Evolutionary conservation across 2,113 vertebrate genomes (phyloP), one percentile per base, ranked within the genome.

Genomic region (Cnemophilus loriae): DNA sequence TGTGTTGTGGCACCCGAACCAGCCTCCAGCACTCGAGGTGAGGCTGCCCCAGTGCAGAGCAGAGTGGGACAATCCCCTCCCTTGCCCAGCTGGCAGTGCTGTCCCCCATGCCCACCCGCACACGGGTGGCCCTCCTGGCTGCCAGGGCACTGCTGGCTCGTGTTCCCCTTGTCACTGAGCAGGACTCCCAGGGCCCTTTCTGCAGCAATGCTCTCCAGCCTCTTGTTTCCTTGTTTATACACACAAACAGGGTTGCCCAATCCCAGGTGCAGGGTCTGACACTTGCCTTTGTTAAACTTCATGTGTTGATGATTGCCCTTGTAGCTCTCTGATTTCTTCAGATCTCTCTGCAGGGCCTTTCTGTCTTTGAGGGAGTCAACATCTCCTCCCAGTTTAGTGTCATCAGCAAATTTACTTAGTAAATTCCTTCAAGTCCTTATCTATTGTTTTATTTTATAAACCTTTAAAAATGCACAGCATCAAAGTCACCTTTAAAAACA

Each of bases 111-210:
- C 2, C 0, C 17, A 24, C 41, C 39, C 55, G 57, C 39, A 33
- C 68, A 22, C 0, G 1, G 23, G 11, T n/a, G 17, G 9, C 21
- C 8, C 39, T 46, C 5, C 47, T 53, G 67, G 46, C 47, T 73
- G 47, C 19, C 55, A 63, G 33, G 41, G 27, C 33, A 27, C 39
- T 73, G 49, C 18, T 4, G 28, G 1, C 7, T 74, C 28, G 3
- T 14, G 5, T n/a, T 49, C 50, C 8, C 0, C 3, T 65, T 41
- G 7, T 1, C 49, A 64, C 0, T 9, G 3, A 47, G 0, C 15
- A n/a, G 59, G 22, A 39, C 2, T 0, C 7, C 5, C 28, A 46
- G 6, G 2, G 1, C 16, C 6, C 10, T 49, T 49, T 57, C 42
- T n/a, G 22, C 41, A 47, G 28, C 1, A 2, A 1, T 24, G 12